Evolutionary conservation across 2,113 vertebrate genomes (phyloP).

Genomic region (Connochaetes taurinus): DNA sequence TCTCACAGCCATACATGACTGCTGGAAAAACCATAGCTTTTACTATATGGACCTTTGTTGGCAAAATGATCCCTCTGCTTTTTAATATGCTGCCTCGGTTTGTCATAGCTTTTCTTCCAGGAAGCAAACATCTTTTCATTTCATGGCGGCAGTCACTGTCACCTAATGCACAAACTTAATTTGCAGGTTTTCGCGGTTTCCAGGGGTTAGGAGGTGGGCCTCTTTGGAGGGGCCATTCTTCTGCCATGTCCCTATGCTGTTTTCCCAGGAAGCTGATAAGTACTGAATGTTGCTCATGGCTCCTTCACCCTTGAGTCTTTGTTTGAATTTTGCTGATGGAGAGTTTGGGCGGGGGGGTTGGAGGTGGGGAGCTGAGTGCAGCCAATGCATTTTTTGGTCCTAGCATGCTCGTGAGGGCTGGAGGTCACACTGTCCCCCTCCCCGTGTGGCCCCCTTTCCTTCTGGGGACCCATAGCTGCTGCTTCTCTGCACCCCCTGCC

Average conservation of each 20-base stretch:
- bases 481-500: background rate
- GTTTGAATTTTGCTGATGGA: background rate
- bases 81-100: background rate
- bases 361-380: background rate
- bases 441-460: background rate
- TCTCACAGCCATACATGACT: background rate
- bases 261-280: background rate
- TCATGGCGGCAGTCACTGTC: background rate
- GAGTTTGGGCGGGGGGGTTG: background rate
- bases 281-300: background rate
- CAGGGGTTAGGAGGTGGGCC: background rate
- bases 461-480: background rate
- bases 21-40: background rate
- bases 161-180: background rate
- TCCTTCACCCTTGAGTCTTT: background rate
- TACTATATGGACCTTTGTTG: background rate
- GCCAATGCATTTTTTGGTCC: too few relatives aligned
- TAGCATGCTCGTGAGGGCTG: fast-evolving
- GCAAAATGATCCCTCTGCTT: background rate
- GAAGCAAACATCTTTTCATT: background rate
- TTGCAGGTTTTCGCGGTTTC: fast-evolving
- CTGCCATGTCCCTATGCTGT: fast-evolving
- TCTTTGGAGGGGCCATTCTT: background rate
- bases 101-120: background rate
- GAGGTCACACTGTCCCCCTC: fast-evolving